These are phyloP conservation scores for Temnothorax curvispinosus DNA, from an alignment of 1,140 invertebrate genomes.

Conservation along the genomic window DNA sequence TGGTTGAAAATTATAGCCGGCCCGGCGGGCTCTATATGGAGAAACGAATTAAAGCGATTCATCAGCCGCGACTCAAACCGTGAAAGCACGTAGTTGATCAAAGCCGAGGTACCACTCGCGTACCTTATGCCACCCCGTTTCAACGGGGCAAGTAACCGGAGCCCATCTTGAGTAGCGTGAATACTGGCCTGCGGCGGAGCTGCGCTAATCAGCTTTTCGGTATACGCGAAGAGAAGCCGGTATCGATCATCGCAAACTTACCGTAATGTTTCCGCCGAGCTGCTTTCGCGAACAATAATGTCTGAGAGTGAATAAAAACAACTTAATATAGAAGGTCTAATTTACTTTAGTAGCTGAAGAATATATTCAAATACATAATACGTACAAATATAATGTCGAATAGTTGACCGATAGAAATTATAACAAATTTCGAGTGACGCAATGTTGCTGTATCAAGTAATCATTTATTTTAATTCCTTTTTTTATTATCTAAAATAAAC, in stretches of 20 bases:
- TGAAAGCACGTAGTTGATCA: slow-evolving; percentile 72
- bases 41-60: slow-evolving; percentile 70
- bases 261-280: slow-evolving; percentile 35
- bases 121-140: slow-evolving; percentile 57
- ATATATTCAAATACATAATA: not conserved
- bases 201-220: slow-evolving; percentile 70
- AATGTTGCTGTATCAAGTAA: not conserved
- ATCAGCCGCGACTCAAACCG: slow-evolving; percentile 65
- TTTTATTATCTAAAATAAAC: not conserved
- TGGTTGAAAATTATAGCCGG: slow-evolving; percentile 61
- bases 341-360: not conserved
- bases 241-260: slow-evolving; percentile 54
- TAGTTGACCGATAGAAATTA: not conserved
- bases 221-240: slow-evolving; percentile 29
- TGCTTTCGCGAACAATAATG: slow-evolving; percentile 10
- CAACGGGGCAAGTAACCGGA: slow-evolving; percentile 67
- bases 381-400: not conserved
- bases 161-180: slow-evolving; percentile 72
- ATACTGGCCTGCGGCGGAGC: slow-evolving; percentile 54
- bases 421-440: not conserved
- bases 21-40: slow-evolving; percentile 54
- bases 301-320: not conserved
- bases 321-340: slow-evolving; percentile 1
- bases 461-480: not conserved
- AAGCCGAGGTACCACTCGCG: slow-evolving; percentile 61